A percentile compares a stretch with the other conserved stretches of the same genome.
These are phyloP conservation scores for Magallana angulata DNA, from an alignment of 1,140 invertebrate species.

Conservation along the genomic window DNA sequence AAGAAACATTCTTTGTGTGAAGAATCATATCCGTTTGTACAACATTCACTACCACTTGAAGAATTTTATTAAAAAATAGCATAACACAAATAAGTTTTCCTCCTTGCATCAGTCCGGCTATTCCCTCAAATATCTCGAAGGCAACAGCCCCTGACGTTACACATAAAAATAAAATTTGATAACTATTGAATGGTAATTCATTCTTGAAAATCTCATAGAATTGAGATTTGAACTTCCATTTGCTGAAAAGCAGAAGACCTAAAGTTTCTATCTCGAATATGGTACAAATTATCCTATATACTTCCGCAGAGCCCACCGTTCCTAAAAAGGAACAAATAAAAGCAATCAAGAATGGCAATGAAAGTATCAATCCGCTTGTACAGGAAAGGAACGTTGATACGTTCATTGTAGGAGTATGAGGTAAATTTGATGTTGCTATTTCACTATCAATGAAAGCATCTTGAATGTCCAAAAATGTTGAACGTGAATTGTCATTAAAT, in stretches of 20 bases:
- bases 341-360: background rate
- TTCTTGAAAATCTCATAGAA: background rate
- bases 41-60: background rate
- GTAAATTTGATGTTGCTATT: too few species aligned
- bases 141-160: background rate
- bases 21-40: background rate
- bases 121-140: background rate
- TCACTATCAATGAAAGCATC: too few species aligned
- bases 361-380: background rate
- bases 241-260: background rate
- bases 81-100: background rate
- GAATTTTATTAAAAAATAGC: conserved; percentile 3
- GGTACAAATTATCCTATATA: background rate
- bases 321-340: background rate
- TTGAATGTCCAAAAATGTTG: too few species aligned
- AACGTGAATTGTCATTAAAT: background rate
- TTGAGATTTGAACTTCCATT: background rate
- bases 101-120: background rate
- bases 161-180: background rate
- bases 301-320: background rate
- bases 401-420: background rate
- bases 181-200: background rate
- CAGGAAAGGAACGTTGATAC: background rate
- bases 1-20: background rate
- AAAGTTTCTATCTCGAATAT: background rate